Percentiles rank a stretch among this genome's conserved stretches.
Evolutionary conservation across 2,113 vertebrate species (phyloP).

Genomic region (Sclerurus mexicanus): DNA sequence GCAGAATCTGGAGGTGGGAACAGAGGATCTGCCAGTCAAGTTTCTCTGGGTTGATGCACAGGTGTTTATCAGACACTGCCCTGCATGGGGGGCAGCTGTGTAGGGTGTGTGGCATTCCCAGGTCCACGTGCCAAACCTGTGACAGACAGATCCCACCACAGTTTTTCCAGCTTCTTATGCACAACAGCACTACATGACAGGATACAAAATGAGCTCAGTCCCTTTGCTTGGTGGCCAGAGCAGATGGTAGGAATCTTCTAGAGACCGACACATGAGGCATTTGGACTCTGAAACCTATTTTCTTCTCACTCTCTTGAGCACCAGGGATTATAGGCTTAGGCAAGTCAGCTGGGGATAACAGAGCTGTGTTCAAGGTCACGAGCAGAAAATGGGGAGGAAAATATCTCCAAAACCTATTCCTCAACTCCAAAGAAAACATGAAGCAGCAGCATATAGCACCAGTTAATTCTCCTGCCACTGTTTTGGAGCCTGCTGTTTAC

Average conservation of each 20-base stretch:
- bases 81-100: background rate
- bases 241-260: conserved; percentile 64
- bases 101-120: background rate
- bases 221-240: conserved; percentile 58
- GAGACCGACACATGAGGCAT: conserved; percentile 34
- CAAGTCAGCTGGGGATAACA: conserved; percentile 66
- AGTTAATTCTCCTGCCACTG: conserved; percentile 65
- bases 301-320: conserved; percentile 66
- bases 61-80: background rate
- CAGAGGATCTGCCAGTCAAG: rapidly evolving
- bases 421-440: conserved; percentile 64
- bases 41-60: background rate
- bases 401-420: conserved; percentile 63
- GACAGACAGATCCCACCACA: background rate
- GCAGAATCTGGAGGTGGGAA: background rate
- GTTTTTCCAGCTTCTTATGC: background rate
- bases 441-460: conserved; percentile 63
- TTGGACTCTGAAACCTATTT: conserved; percentile 54
- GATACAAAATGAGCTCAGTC: conserved; percentile 34
- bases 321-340: conserved; percentile 63
- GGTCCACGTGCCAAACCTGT: background rate
- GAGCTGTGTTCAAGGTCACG: conserved; percentile 44
- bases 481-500: conserved; percentile 69
- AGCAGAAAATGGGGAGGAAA: conserved; percentile 52
- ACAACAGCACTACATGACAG: conserved; percentile 1